phyloP scores from a whole-genome alignment of 2,113 vertebrate genomes.

The Egretta garzetta region DNA sequence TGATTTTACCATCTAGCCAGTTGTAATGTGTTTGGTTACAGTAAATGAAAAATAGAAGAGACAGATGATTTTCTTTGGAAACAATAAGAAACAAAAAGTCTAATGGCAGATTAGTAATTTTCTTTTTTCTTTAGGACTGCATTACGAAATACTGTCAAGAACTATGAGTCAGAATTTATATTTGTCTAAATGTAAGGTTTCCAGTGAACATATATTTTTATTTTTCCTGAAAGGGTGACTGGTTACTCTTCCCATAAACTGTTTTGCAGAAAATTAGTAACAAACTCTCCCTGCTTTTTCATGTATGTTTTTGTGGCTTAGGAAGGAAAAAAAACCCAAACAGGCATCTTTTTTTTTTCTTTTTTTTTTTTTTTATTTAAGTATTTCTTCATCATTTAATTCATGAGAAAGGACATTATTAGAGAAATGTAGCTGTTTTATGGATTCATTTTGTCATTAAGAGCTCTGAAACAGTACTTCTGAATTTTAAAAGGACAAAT shows the following conservation, averaged over 20 bases:
- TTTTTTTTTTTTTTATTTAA: not conserved
- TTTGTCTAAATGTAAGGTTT: not conserved
- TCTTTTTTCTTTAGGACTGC: not conserved
- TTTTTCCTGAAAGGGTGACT: not conserved
- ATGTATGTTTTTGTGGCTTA: not conserved
- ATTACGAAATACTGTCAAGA: not conserved
- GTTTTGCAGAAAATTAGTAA: not conserved
- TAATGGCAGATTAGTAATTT: not conserved
- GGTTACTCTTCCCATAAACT: not conserved
- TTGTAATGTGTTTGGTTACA: not conserved
- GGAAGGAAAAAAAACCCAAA: not conserved
- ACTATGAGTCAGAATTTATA: not conserved
- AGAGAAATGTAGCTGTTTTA: not conserved
- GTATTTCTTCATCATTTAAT: not conserved
- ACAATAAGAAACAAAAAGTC: not conserved
- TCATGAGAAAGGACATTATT: not conserved
- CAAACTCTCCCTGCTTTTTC: not conserved
- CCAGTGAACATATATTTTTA: not conserved
- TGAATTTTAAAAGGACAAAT: not conserved
- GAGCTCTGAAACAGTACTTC: not conserved
- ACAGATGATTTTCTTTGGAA: not conserved
- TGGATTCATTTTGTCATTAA: not conserved
- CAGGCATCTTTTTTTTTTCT: not conserved
- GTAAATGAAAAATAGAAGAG: not conserved
- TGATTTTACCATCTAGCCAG: constrained; percentile 9